Evolutionary conservation across 2,113 vertebrate species (phyloP).

Genomic region (Sturnus vulgaris): DNA sequence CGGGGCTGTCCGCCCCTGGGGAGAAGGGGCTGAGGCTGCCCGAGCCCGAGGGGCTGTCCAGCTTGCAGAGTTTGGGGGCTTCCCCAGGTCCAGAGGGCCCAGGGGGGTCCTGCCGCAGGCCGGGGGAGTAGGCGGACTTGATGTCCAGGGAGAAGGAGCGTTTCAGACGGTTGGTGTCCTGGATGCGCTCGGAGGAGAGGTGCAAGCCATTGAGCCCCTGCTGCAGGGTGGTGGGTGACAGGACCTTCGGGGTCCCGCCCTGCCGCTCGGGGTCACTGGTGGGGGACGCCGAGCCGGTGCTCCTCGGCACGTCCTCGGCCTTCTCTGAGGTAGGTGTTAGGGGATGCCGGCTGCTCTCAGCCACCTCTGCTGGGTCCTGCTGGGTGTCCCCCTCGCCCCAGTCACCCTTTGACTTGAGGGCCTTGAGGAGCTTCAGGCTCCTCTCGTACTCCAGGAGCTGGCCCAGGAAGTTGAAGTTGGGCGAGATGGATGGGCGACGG

Average conservation of each 20-base stretch:
- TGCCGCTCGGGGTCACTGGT: not conserved
- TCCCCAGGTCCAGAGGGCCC: conserved; percentile 80
- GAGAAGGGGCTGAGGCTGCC: conserved; percentile 79
- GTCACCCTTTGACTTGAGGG: conserved; percentile 77
- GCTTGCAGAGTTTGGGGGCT: conserved; percentile 91
- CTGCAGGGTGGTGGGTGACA: conserved; percentile 83
- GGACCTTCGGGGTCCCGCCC: conserved; percentile 63
- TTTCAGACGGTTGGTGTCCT: conserved; percentile 95
- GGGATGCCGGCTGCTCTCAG: conserved; percentile 34
- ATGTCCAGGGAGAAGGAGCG: conserved; percentile 97
- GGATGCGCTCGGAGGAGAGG: conserved; percentile 90
- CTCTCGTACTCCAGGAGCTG: conserved; percentile 96
- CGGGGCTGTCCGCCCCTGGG: conserved; percentile 80
- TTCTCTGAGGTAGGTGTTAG: conserved; percentile 75
- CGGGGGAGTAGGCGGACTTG: conserved; percentile 89
- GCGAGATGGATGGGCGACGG: conserved; percentile 92
- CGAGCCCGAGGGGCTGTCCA: conserved; percentile 86
- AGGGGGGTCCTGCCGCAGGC: conserved; percentile 63
- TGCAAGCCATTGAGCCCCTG: conserved; percentile 91
- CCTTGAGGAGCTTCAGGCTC: conserved; percentile 85
- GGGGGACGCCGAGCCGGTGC: conserved; percentile 23
- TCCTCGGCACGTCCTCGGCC: conserved; percentile 55
- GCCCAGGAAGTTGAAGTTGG: conserved; percentile 97
- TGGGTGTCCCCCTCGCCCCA: conserved; percentile 61
- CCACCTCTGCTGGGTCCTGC: conserved; percentile 19